Evolutionary conservation across 1,140 invertebrate genomes (phyloP).

Genomic region (Phenacoccus solenopsis): DNA sequence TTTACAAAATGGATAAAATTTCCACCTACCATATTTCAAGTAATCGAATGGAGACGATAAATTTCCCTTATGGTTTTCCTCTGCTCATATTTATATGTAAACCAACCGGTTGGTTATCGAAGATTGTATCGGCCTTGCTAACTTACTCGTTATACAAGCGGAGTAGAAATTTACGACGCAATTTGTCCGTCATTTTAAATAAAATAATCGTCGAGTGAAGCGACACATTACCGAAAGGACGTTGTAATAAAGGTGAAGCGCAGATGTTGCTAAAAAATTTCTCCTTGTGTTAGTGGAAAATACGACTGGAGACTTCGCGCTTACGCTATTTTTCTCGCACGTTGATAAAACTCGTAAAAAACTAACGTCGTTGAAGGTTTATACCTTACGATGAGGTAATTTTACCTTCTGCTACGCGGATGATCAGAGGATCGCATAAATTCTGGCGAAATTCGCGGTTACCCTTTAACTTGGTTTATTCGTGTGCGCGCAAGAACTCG

Average conservation of each 20-base stretch:
- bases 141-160: no score
- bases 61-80: neutral
- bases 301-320: neutral
- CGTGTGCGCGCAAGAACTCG: no score
- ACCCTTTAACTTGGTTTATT: no score
- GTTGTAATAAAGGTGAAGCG: neutral
- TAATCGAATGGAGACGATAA: neutral
- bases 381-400: no score
- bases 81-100: no score
- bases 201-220: neutral
- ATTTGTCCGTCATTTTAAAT: neutral
- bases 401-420: no score
- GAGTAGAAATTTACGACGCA: neutral
- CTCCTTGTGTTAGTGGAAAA: no score
- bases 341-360: neutral
- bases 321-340: neutral
- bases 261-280: neutral
- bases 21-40: neutral
- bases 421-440: no score
- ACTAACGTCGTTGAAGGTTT: no score
- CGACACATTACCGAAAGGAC: neutral
- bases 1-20: neutral
- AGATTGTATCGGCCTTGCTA: no score
- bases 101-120: no score
- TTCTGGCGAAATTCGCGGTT: no score